Evolutionary conservation across 2,797 vertebrate species (phyloP), one percentile per base, ranked within the genome.

Genomic region (Scarus forsteni): DNA sequence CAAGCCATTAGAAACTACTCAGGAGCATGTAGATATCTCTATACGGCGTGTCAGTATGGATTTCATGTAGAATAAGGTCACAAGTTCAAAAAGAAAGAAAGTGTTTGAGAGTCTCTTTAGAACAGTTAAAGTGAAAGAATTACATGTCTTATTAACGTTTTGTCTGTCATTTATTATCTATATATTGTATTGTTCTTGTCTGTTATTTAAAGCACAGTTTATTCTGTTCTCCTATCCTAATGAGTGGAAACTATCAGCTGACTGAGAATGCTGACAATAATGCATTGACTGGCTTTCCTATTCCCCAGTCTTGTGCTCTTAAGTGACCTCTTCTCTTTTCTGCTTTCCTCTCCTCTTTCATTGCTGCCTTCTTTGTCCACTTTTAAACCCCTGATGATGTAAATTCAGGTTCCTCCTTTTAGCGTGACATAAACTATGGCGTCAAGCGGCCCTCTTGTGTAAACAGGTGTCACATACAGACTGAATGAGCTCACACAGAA

Each of bases 381-480:
- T 51, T 66, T 42, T 43, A 45, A 52, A 42, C 75, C 59, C 53
- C 50, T 50, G 10, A 44, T 75, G 53, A 67, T 80, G 56, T 72
- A 87, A 87, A 88, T 64, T 54, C 64, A 34, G 12, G 34, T 38
- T 42, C 75, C 19, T 66, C 36, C 46, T 72, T 74, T 68, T 50
- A 80, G 58, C 27, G 13, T 70, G 77, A 64, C 53, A 54, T 71
- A 76, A 83, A 78, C 78, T 66, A 54, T 71, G 56, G 61, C 14
- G 27, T 27, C 55, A 75, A 68, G 76, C 54, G 75, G 45, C 66
- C 70, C 63, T 62, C 72, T 67, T 56, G 84, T 88, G 73, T 88
- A 89, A 90, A 88, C 88, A 86, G 67, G 60, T 79, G 82, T 81
- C 10, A 8, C 58, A 70, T 67, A 64, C 70, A 66, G 68, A 77